Base-by-base conservation (phyloP, 2,113 vertebrate genomes). In the Litocranius walleri region DNA sequence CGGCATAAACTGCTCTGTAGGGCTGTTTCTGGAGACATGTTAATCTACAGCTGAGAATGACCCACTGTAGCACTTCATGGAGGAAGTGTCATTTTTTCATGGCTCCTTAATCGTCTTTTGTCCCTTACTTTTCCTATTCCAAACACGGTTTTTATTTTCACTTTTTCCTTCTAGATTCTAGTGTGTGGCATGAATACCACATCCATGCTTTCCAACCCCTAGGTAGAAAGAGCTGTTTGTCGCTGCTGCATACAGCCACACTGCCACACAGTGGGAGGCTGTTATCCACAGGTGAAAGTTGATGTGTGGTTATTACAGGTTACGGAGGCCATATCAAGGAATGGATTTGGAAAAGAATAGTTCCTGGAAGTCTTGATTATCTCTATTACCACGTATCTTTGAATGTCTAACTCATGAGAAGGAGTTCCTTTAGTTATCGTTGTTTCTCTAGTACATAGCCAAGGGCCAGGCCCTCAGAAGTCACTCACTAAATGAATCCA, bases 171-270 rank as follows among this genome's bases (percentile, higher is more conserved):
- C 62, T 57, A 29, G 13, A 30, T 30, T 52, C 30, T 23, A 0
- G 40, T 8, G 40, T 52, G n/a, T 2, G 9, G n/a, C 29, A 3
- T 36, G 57, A 50, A 36, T 81, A 43, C 64, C 16, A 87, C 71
- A 14, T 25, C 52, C 19, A 0, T 30, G 43, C 14, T 78, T 48
- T 78, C 78, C 33, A 23, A 15, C 12, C 7, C 12, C 5, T 6
- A 13, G 57, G 19, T 43, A 43, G 62, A 56, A 50, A 30, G 43
- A 67, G 33, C 61, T 25, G 50, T 64, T 40, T 15, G 2, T 3
- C 11, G 45, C 71, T 13, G 40, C 10, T n/a, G 54, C n/a, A 17
- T 4, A 1, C 3, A 33, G 1, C 5, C 2, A 1, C 56, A 10
- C 8, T 27, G 48, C 87, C 50, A 14, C 9, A 15, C 29, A 3